Evolutionary conservation across 2,113 vertebrate genomes (phyloP).

Genomic region (Callipepla squamata): DNA sequence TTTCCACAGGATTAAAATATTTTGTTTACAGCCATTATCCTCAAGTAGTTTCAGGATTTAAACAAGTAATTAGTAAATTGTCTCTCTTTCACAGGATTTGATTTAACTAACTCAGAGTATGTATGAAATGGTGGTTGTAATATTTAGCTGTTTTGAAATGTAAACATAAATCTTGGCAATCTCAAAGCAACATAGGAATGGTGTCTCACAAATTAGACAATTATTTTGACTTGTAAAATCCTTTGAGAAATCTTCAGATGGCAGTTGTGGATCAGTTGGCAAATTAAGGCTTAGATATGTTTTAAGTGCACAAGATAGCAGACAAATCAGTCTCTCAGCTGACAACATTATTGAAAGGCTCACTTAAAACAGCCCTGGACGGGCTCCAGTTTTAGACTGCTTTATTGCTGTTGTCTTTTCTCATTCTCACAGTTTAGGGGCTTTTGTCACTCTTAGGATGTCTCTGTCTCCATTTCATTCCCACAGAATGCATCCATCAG

Average conservation of each 20-base stretch:
- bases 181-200: background rate
- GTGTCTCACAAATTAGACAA: background rate
- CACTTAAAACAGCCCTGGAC: background rate
- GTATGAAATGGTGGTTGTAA: background rate
- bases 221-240: background rate
- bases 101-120: background rate
- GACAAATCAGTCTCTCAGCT: background rate
- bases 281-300: background rate
- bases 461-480: background rate
- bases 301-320: background rate
- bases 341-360: background rate
- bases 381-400: background rate
- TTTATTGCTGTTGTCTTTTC: background rate
- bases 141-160: background rate
- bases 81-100: background rate
- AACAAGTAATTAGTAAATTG: conserved; percentile 15
- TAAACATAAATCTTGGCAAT: background rate
- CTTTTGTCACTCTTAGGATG: background rate
- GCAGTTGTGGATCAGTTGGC: background rate
- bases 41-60: background rate
- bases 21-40: background rate
- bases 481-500: rapidly evolving
- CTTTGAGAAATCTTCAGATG: background rate
- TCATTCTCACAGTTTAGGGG: background rate
- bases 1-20: background rate